Percentiles rank a stretch among this genome's conserved stretches.
phyloP scores from a whole-genome alignment of 2,888 invertebrate genomes.

The Rosalia funebris region DNA sequence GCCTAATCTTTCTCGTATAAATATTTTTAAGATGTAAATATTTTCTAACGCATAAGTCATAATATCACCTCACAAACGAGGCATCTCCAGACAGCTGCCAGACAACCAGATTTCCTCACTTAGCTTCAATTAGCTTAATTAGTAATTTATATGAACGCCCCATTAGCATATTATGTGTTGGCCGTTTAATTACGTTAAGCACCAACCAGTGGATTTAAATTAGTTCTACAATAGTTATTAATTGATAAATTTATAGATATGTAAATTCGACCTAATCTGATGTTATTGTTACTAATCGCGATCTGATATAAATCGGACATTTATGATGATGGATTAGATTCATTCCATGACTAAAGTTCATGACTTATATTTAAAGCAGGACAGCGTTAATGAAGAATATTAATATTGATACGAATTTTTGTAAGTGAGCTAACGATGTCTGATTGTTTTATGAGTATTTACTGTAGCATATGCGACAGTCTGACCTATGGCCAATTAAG shows the following conservation, averaged over 20 bases:
- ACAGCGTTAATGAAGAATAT: too few relatives aligned
- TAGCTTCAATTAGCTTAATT: conserved; percentile 6
- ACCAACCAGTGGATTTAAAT: conserved; percentile 1
- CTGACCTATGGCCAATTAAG: too few relatives aligned
- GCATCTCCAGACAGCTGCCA: background rate
- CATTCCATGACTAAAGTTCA: background rate
- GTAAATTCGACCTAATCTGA: background rate
- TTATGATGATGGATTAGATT: conserved; percentile 8
- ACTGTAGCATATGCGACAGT: too few relatives aligned
- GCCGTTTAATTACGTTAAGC: conserved; percentile 3
- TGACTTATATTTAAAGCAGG: background rate
- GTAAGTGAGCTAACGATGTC: too few relatives aligned
- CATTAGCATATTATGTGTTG: background rate
- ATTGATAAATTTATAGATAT: background rate
- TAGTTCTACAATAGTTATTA: background rate
- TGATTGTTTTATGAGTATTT: too few relatives aligned
- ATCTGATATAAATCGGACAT: background rate
- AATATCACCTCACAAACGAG: background rate
- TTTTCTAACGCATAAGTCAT: too few relatives aligned
- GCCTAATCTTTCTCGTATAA: too few relatives aligned
- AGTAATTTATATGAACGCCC: conserved; percentile 5
- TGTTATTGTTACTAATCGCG: conserved; percentile 4
- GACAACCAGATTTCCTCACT: conserved; percentile 3
- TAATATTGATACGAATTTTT: too few relatives aligned
- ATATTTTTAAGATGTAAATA: too few relatives aligned